Base-by-base conservation (phyloP, 2,888 invertebrate genomes). In the Drosophila pseudotakahashii region DNA sequence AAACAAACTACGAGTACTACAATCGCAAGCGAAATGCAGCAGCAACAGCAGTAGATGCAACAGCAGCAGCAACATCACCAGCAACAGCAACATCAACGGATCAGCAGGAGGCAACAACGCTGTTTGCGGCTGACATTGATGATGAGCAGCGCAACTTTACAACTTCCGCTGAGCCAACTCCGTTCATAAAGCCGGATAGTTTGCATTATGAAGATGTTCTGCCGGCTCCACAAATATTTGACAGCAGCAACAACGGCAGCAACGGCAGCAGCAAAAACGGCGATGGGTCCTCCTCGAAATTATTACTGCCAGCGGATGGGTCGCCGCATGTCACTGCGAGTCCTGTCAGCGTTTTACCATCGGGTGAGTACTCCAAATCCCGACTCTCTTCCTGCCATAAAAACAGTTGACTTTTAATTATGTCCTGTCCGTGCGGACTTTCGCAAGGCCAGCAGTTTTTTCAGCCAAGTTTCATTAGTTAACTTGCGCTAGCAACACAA, bases 401-500 rank as follows among this genome's bases (percentile, higher is more conserved):
- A 50, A 66, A 64, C 61, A 54, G 90, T 89, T 87, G 87, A 88
- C 87, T 90, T 90, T 90, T 89, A 90, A 89, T 90, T 89, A 88
- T 83, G 77, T 78, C 73, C 73, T 64, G 75, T 76, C 81, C 82
- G 64, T 81, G 77, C 53, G 71, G 72, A 69, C 69, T 52, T 52
- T 73, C 45, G 82, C 82, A 64, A 61, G 68, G 68, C 59, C 58
- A 67, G 88, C 82, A 76, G 50, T 80, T 83, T 86, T 86, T 70
- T 45, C 47, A 26, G 16, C 39, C n/a, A 30, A 32, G 48, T 62
- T 62, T 62, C 34, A 47, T 62, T 63, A 45, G 41, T 48, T 34
- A 48, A 62, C 62, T 39, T 19, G 14, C 26, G 26, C 26, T 6
- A 10, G 26, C 11, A n/a, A n/a, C 48, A 19, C 48, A 50, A 10